Conservation (phyloP, 2,797 vertebrate species). For the Macroramphosus scolopax region DNA sequence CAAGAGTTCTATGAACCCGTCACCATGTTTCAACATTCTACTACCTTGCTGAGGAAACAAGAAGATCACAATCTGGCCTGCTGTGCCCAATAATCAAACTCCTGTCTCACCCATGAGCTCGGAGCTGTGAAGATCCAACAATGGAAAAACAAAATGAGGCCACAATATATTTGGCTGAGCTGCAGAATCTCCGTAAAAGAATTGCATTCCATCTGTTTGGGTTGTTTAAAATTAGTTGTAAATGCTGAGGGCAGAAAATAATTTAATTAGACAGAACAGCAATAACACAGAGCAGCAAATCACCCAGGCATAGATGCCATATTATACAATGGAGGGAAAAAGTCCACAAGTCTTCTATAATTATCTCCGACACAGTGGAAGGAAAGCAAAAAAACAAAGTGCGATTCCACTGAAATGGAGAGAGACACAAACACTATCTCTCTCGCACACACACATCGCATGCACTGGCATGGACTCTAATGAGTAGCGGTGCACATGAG, state of each 20-base stretch:
- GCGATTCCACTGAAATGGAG: constrained; percentile 6
- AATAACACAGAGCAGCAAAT: constrained; percentile 54
- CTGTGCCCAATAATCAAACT: constrained; percentile 9
- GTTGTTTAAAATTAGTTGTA: constrained; percentile 68
- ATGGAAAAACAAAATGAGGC: constrained; percentile 43
- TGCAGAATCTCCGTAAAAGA: constrained; percentile 47
- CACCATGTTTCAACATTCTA: background rate
- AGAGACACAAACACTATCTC: too few relatives aligned
- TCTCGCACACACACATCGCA: background rate
- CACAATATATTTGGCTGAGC: constrained; percentile 46
- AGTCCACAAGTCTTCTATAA: constrained; percentile 23
- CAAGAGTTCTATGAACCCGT: background rate
- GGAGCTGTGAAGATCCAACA: constrained; percentile 34
- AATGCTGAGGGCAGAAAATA: constrained; percentile 50
- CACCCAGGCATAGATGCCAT: constrained; percentile 29
- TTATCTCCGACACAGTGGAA: constrained; percentile 25
- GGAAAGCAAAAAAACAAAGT: constrained; percentile 9
- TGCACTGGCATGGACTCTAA: too few relatives aligned
- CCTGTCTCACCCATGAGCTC: constrained; percentile 24
- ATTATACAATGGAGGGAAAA: constrained; percentile 48
- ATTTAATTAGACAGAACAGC: constrained; percentile 66
- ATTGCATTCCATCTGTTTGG: constrained; percentile 67
- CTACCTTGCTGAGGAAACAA: background rate
- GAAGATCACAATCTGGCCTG: background rate
- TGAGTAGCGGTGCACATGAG: too few relatives aligned